phyloP scores from a whole-genome alignment of 1,140 invertebrate species.

The Cherax quadricarinatus region DNA sequence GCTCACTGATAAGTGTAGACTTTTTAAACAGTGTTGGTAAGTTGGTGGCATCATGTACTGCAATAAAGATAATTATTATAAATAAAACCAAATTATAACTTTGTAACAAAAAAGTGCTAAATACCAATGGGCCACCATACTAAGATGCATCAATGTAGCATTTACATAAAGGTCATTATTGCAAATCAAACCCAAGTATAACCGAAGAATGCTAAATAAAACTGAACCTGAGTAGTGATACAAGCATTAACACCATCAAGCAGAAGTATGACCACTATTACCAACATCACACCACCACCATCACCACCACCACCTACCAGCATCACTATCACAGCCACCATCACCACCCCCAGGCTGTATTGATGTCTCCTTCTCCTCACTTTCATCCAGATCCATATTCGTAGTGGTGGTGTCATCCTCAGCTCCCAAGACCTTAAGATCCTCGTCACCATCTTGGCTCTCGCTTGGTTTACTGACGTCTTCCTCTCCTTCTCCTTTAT shows the following conservation, averaged over 20 bases:
- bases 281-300: constrained; percentile 22
- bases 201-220: no score
- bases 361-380: constrained; percentile 14
- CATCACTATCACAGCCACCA: constrained; percentile 4
- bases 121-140: no score
- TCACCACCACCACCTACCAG: constrained; percentile 9
- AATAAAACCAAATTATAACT: no score
- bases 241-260: neutral
- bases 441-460: neutral
- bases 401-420: neutral
- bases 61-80: no score
- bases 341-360: constrained; percentile 5
- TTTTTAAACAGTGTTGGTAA: no score
- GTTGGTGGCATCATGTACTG: no score
- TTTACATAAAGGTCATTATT: no score
- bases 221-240: no score
- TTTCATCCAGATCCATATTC: constrained; percentile 43
- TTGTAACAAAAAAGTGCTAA: no score
- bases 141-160: no score
- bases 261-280: neutral
- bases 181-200: no score
- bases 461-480: neutral
- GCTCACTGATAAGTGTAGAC: no score
- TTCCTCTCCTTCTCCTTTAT: neutral
- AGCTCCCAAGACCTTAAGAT: neutral